Evolutionary conservation across 1,140 invertebrate genomes (phyloP).

Genomic region (Xylocopa sonorina): DNA sequence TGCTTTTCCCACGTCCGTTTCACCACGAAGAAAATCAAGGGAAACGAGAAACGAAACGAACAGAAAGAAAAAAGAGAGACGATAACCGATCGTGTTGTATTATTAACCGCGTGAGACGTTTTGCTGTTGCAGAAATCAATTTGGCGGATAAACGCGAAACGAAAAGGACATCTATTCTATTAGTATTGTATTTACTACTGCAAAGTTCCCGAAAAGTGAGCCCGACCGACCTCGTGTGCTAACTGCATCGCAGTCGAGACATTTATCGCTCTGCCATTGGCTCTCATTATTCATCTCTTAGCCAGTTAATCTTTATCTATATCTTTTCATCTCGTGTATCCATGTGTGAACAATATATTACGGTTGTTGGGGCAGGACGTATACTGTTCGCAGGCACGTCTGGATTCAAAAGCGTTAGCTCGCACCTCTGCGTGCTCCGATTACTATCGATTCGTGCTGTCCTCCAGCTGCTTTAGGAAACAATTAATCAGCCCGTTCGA

Average conservation of each 20-base stretch:
- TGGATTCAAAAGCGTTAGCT: constrained; percentile 51
- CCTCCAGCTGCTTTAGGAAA: neutral
- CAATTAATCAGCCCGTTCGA: neutral
- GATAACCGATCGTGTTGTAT: neutral
- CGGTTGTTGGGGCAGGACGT: constrained; percentile 36
- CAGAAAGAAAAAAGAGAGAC: constrained; percentile 21
- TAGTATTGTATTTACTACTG: constrained; percentile 53
- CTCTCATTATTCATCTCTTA: constrained; percentile 82
- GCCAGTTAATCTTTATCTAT: constrained; percentile 46
- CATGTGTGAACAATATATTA: constrained; percentile 7
- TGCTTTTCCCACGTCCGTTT: neutral
- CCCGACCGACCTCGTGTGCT: constrained; percentile 62
- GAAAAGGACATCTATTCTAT: constrained; percentile 41
- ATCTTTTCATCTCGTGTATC: neutral
- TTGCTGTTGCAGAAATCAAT: too few relatives aligned
- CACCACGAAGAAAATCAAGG: neutral
- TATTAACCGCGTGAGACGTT: neutral
- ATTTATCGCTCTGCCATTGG: constrained; percentile 81
- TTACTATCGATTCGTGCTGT: neutral
- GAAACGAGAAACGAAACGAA: constrained; percentile 12
- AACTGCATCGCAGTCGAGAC: constrained; percentile 76
- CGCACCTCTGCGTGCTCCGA: neutral
- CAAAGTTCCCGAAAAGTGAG: constrained; percentile 66
- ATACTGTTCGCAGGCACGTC: constrained; percentile 49
- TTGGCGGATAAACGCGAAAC: neutral